Evolutionary conservation across 2,113 vertebrate genomes (phyloP).

Genomic region (Uria aalge): DNA sequence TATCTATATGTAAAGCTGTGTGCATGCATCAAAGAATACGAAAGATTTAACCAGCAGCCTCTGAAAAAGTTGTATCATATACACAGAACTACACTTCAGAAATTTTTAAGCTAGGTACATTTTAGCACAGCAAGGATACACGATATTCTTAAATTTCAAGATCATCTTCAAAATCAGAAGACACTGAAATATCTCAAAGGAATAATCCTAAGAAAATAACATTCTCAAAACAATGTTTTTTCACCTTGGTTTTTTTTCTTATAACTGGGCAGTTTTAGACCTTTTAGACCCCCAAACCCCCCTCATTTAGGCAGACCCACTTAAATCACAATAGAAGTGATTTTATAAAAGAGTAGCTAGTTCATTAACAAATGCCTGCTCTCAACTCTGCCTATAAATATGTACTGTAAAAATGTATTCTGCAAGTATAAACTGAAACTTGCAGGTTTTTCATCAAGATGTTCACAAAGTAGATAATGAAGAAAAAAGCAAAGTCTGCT

Average conservation of each 20-base stretch:
- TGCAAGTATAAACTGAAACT: not conserved
- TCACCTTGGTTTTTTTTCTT: not conserved
- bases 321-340: not conserved
- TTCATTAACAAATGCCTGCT: not conserved
- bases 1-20: not conserved
- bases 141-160: not conserved
- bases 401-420: not conserved
- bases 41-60: not conserved
- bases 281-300: not conserved
- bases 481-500: not conserved
- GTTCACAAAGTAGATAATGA: not conserved
- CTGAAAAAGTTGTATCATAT: not conserved
- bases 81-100: not conserved
- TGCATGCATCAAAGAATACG: not conserved
- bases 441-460: not conserved
- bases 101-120: not conserved
- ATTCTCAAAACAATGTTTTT: not conserved
- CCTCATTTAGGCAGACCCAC: not conserved
- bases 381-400: not conserved
- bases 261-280: not conserved
- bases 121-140: not conserved
- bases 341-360: not conserved
- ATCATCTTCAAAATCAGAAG: not conserved
- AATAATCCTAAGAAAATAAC: not conserved
- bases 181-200: not conserved